Evolutionary conservation across 2,797 vertebrate species (phyloP), one percentile per base, ranked within the genome.

Genomic region (Epinephelus awoara): DNA sequence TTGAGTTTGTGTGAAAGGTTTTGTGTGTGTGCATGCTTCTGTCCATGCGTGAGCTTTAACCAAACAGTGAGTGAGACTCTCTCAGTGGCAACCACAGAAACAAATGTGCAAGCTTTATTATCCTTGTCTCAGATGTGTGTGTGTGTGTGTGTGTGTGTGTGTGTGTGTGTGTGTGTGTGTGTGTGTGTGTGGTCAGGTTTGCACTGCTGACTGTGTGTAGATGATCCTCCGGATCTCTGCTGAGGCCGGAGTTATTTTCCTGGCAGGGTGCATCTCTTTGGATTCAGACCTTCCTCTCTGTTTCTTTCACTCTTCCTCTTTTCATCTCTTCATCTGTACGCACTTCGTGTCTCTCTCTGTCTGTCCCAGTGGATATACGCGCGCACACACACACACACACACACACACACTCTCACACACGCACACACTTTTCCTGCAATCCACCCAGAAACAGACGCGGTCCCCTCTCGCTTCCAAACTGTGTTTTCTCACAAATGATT

Each of bases 401-500:
- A 40, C 19, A 51, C 11, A 18, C 11, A 34, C 62, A 56, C 27
- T 38, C 21, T 25, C 67, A 61, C 25, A 49, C 34, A 62, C 49
- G 44, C 47, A 51, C 46, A 44, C 38, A 42, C 42, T 75, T 70
- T 40, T 78, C 51, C 51, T 61, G 61, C 25, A 57, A n/a, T 64
- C 59, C 72, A 52, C 50, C 74, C 59, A 65, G 25, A 62, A 46
- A 72, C 42, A 59, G 52, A n/a, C 10, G 2, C 23, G 47, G 57
- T 59, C 55, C 44, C 61, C 9, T 47, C 52, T 76, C 10, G 12
- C 61, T 51, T 72, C 63, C 64, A 68, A 67, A 72, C 44, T 73
- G 52, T 13, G 15, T 77, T 73, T 76, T 83, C 69, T 75, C 72
- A 57, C 40, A 64, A 27, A 67, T 85, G 74, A 88, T 78, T 78